phyloP scores from a whole-genome alignment of 2,113 vertebrate species.

The Smithornis capensis region DNA sequence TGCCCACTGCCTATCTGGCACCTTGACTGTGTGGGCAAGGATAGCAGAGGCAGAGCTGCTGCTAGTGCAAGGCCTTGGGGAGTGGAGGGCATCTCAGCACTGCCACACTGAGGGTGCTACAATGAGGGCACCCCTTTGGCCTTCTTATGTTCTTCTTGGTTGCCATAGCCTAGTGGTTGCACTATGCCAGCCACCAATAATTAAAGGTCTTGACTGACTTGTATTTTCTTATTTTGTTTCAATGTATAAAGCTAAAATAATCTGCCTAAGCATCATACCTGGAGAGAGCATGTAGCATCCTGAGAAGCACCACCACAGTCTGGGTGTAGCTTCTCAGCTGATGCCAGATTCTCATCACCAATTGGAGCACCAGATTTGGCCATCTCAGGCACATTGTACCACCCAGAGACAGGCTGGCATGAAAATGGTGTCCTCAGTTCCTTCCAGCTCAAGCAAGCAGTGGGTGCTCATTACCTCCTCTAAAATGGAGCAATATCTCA shows the following conservation, averaged over 20 bases:
- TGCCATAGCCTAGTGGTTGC: not conserved
- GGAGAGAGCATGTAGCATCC: not conserved
- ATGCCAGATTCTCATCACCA: not conserved
- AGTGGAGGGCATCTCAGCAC: not conserved
- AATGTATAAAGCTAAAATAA: not conserved
- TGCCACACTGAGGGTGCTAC: not conserved
- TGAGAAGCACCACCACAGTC: not conserved
- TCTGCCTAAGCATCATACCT: not conserved
- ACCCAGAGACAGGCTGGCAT: not conserved
- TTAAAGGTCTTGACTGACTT: not conserved
- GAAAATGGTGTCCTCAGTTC: not conserved
- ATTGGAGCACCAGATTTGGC: rapidly evolving
- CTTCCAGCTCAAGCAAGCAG: not conserved
- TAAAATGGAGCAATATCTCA: not conserved
- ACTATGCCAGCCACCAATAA: not conserved
- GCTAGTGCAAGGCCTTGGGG: not conserved
- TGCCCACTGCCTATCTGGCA: not conserved
- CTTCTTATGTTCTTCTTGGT: not conserved
- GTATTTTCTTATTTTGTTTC: not conserved
- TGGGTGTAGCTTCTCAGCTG: not conserved
- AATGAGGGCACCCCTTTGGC: rapidly evolving
- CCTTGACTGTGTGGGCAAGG: not conserved
- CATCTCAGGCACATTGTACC: not conserved
- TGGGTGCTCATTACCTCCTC: not conserved
- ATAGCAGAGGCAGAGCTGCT: rapidly evolving